Evolutionary conservation across 2,797 vertebrate species (phyloP).

Genomic region (Cyclopterus lumpus): DNA sequence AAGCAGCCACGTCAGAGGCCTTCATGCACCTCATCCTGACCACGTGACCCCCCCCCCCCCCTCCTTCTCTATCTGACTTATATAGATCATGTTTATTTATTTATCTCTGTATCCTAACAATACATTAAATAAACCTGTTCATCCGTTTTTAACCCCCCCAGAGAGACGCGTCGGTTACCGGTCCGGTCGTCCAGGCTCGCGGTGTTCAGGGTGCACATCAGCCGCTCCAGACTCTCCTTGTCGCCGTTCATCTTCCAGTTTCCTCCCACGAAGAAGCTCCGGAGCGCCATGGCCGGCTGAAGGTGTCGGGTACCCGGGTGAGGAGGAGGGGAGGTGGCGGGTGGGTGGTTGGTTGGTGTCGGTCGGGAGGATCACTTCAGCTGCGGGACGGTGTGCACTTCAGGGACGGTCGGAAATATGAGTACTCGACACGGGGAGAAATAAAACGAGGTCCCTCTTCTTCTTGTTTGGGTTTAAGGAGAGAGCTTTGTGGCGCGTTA

Average conservation of each 20-base stretch:
- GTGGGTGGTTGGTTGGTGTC: too few relatives aligned
- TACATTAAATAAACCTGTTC: too few relatives aligned
- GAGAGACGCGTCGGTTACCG: too few relatives aligned
- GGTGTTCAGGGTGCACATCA: constrained; percentile 86
- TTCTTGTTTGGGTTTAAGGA: not conserved
- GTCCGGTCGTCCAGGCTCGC: constrained; percentile 86
- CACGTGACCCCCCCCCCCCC: constrained; percentile 43
- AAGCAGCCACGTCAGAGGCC: constrained; percentile 33
- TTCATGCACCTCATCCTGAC: constrained; percentile 26
- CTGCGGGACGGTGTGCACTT: constrained; percentile 28
- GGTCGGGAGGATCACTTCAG: not conserved
- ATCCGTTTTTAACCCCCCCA: too few relatives aligned
- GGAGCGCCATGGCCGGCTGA: constrained; percentile 81
- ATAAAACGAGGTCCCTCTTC: not conserved
- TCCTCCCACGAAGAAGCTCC: constrained; percentile 92
- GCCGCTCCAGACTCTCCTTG: constrained; percentile 86
- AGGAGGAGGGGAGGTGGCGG: not conserved
- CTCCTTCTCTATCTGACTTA: not conserved
- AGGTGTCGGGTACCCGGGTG: not conserved
- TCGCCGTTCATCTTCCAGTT: constrained; percentile 96
- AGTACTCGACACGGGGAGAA: not conserved
- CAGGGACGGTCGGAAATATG: constrained; percentile 36
- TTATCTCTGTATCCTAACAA: not conserved
- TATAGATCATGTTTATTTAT: not conserved
- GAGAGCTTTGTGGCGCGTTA: not conserved